Base-by-base conservation (phyloP, 1,140 invertebrate species). In the Drosophila albomicans region DNA sequence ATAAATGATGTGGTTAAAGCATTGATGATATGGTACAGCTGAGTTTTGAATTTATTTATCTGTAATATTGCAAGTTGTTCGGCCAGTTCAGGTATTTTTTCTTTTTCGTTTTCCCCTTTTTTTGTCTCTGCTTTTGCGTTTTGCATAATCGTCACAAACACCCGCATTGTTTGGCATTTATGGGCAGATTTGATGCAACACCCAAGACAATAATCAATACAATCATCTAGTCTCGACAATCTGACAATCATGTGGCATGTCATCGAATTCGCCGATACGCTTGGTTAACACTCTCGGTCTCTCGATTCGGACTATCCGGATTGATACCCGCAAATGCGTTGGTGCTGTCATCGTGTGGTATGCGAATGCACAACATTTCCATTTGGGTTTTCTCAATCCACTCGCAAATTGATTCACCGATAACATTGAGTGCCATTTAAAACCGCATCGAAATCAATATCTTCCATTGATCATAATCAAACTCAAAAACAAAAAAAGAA, bases 371-470 rank as follows among this genome's bases (percentile, higher is more conserved):
- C 57, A 62, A 41, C 35, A 35, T 66, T 59, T 59, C 69, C 69
- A 51, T 59, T 45, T 66, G 64, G 46, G n/a, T 77, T 82, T 82
- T 74, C 79, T 82, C 68, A 82, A 86, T 75, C 75, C 25, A 7
- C n/a, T 43, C 28, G 28, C 54, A 72, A 78, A 72, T 76, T 64
- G 52, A 82, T 69, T 68, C 56, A 68, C n/a, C 62, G 77, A 81
- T 74, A 79, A 32, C 49, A 56, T 65, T 81, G 80, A 82, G 72
- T 84, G 74, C 63, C 84, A 77, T 68, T 87, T 82, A 88, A 84
- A 80, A 72, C 81, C 84, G 68, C 84, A 88, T 88, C 80, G 82
- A 79, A 84, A 72, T 82, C 81, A 79, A 84, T 84, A 82, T 82
- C 65, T 65, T 76, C 59, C 62, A 72, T 88, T 81, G 79, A 76